phyloP scores from a whole-genome alignment of 2,113 vertebrate genomes.

The Centrocercus urophasianus region DNA sequence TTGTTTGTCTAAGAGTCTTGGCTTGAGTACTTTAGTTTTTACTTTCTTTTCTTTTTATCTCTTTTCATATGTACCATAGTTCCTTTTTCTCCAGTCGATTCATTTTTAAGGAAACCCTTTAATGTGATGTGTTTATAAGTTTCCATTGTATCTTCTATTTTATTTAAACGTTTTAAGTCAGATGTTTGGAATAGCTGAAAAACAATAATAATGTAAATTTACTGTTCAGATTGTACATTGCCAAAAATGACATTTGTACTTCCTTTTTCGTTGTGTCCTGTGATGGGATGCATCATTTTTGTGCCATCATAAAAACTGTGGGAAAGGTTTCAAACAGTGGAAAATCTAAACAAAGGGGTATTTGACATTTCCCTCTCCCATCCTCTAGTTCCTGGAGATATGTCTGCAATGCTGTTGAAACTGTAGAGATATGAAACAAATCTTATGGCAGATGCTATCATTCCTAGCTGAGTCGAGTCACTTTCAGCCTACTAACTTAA shows the following conservation, averaged over 20 bases:
- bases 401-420: slow-evolving; percentile 42
- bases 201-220: neutral
- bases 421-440: slow-evolving; percentile 53
- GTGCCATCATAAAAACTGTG: neutral
- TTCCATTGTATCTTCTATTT: slow-evolving; percentile 49
- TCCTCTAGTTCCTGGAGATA: slow-evolving; percentile 19
- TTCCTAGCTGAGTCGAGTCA: slow-evolving; percentile 35
- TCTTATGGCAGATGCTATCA: slow-evolving; percentile 47
- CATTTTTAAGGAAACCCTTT: neutral
- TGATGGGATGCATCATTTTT: neutral
- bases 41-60: slow-evolving; percentile 30
- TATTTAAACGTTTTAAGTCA: slow-evolving; percentile 32
- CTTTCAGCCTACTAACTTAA: slow-evolving; percentile 59
- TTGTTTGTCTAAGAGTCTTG: slow-evolving; percentile 42
- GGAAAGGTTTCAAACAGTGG: neutral
- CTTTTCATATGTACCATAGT: neutral
- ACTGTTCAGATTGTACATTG: neutral
- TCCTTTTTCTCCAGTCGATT: slow-evolving; percentile 4
- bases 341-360: slow-evolving; percentile 30
- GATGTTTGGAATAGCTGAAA: slow-evolving; percentile 29
- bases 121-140: slow-evolving; percentile 42
- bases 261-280: neutral
- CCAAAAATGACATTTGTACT: neutral
- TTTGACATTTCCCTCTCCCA: neutral
- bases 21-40: neutral